Conservation (phyloP, 2,888 invertebrate species). For the Hanleya hanleyi region DNA sequence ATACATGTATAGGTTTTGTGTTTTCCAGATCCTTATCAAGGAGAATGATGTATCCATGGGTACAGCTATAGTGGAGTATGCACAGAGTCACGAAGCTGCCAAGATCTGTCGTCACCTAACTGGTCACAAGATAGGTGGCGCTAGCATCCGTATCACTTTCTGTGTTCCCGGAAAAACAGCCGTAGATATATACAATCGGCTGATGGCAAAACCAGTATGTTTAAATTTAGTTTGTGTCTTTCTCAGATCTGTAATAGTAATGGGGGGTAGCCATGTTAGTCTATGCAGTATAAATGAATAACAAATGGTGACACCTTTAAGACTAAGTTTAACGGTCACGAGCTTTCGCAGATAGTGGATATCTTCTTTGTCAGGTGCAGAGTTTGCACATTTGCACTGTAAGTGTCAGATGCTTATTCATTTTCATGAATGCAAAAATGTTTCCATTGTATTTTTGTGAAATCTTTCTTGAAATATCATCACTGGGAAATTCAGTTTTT, state of each 20-base stretch:
- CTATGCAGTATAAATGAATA: no score
- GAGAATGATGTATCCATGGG: constrained; percentile 75
- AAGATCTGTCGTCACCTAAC: constrained; percentile 46
- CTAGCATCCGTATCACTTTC: constrained; percentile 74
- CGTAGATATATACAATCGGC: constrained; percentile 75
- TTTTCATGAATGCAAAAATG: no score
- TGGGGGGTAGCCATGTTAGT: no score
- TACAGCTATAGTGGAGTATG: constrained; percentile 76
- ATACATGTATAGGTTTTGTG: neutral
- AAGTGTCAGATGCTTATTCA: no score
- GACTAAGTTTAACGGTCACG: no score
- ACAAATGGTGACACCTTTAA: no score
- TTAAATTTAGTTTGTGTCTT: neutral
- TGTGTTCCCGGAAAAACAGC: constrained; percentile 77
- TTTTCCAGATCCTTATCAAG: constrained; percentile 75
- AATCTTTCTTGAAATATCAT: no score
- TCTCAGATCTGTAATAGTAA: neutral
- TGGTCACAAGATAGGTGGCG: constrained; percentile 64
- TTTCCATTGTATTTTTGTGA: no score
- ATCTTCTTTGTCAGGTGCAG: no score
- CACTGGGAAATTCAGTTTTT: no score
- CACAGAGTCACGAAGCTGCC: constrained; percentile 52
- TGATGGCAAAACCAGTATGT: constrained; percentile 38
- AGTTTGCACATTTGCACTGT: no score
- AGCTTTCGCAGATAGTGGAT: no score